Conservation (phyloP, 2,888 invertebrate species). For the Rhyacophila evoluta region DNA sequence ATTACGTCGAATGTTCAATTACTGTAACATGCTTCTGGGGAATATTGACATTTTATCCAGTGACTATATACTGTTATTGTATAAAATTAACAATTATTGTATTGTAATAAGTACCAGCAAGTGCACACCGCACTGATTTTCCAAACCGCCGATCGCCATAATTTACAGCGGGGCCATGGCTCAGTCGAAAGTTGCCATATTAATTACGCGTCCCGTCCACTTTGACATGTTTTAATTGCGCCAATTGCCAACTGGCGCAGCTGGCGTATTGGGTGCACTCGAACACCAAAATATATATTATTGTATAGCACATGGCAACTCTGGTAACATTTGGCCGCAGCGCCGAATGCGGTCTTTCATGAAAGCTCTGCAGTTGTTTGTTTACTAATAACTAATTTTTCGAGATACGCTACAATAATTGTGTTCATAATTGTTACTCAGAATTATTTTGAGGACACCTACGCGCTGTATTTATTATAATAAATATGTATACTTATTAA, state of each 20-base stretch:
- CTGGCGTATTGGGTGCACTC: neutral
- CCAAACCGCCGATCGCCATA: neutral
- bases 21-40: too few species aligned
- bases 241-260: neutral
- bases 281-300: neutral
- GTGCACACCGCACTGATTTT: constrained; percentile 2
- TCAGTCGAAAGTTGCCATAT: constrained; percentile 11
- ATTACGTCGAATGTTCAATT: too few species aligned
- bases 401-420: too few species aligned
- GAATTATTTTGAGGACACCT: neutral
- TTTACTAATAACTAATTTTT: neutral
- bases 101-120: neutral
- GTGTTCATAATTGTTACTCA: too few species aligned
- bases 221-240: constrained; percentile 29
- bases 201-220: constrained; percentile 16
- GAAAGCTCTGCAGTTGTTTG: neutral
- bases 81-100: neutral
- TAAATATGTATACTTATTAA: too few species aligned
- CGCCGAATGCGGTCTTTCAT: neutral
- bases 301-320: neutral
- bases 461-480: too few species aligned
- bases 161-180: neutral
- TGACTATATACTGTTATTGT: too few species aligned
- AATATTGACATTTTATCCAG: too few species aligned
- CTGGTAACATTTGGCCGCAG: neutral